Evolutionary conservation across 1,140 invertebrate species (phyloP), one percentile per base, ranked within the genome.

Genomic region (Onthophagus taurus): DNA sequence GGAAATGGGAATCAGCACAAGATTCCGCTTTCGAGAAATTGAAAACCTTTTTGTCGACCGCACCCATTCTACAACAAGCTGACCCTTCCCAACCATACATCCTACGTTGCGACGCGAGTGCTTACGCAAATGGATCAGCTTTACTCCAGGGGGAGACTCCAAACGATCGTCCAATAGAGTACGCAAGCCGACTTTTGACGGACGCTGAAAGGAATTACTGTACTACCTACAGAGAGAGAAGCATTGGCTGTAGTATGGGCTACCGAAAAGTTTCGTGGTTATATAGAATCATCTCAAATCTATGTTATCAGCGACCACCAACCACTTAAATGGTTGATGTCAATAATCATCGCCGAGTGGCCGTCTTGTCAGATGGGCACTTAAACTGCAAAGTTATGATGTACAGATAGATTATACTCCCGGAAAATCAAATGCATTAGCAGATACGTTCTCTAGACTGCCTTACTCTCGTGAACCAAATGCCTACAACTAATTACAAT

Each of bases 211-310:
- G 42, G 17, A 65, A 65, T 31, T 73, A 64, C 34, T 48, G 41
- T 2, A 56, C 51, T 4, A 63, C 60, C 4, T n/a, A n/a, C n/a
- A n/a, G 63, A 72, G 48, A 45, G 54, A 38, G 66, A 71, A 59
- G 55, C 50, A 34, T 50, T 72, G 9, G 67, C 64, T 3, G 51
- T 72, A 13, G 34, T 72, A 2, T 61, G 55, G 50, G 61, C 58
- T 2, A 51, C 71, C 0, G 49, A 64, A 31, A 56, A 66, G 20
- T 64, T 64, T 37, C 31, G n/a, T n/a, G n/a, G n/a, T n/a, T n/a
- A n/a, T n/a, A n/a, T n/a, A n/a, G n/a, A n/a, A n/a, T n/a, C n/a
- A 26, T 7, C 24, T 7, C 7, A 7, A 7, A 7, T 26, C n/a
- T 7, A 7, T 26, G 24, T n/a, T 7, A 26, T 7, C 7, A 54